phyloP scores from a whole-genome alignment of 2,797 vertebrate genomes.

The Centroberyx gerrardi region DNA sequence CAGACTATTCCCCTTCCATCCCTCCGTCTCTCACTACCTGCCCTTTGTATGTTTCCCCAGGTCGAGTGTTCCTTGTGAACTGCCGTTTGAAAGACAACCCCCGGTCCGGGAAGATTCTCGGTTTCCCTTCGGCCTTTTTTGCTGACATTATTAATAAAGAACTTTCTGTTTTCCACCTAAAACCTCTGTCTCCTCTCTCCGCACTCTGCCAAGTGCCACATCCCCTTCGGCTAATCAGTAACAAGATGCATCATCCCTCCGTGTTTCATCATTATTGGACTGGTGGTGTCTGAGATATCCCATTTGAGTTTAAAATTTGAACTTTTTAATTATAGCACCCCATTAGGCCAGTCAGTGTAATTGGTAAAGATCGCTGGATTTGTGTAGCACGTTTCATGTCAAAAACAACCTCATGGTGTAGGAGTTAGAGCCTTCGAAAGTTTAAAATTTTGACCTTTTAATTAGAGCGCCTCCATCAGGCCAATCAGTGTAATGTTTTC shows the following conservation, averaged over 20 bases:
- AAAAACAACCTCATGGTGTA: background rate
- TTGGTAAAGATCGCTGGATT: background rate
- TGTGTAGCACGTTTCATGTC: background rate
- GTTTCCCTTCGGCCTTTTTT: too few species aligned
- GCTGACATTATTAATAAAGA: too few species aligned
- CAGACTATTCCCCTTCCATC: too few species aligned
- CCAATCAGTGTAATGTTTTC: background rate
- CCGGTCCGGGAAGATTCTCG: too few species aligned
- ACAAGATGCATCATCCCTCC: conserved; percentile 4
- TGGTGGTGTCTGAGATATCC: background rate
- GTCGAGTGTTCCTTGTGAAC: too few species aligned
- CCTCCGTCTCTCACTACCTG: too few species aligned
- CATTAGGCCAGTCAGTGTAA: conserved; percentile 6
- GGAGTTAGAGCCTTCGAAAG: background rate
- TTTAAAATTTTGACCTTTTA: background rate
- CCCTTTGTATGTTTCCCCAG: too few species aligned
- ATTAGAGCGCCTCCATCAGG: background rate
- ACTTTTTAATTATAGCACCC: conserved; percentile 20
- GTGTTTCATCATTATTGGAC: conserved; percentile 14
- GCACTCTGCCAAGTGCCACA: too few species aligned
- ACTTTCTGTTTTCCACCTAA: too few species aligned
- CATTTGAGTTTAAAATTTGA: background rate
- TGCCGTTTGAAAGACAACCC: too few species aligned
- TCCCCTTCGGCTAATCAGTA: background rate
- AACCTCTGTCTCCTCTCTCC: too few species aligned